Conservation (phyloP, 2,888 invertebrate species). For the Lathronympha strigana region DNA sequence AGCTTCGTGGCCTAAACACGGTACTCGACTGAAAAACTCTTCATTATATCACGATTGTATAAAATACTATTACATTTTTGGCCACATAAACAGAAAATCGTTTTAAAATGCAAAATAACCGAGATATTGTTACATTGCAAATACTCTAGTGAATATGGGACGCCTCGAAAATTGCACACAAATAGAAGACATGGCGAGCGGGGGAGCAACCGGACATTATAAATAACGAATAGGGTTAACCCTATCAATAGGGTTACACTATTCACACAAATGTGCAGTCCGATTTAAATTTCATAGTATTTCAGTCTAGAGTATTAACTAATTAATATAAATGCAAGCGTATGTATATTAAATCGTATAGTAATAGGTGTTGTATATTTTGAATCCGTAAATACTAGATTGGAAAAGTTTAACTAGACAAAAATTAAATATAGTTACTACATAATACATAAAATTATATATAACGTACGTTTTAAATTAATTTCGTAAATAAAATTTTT, state of each 20-base stretch:
- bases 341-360: not conserved
- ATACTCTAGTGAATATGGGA: constrained; percentile 4
- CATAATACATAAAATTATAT: not conserved
- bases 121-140: not conserved
- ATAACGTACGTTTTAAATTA: not conserved
- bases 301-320: constrained; percentile 1
- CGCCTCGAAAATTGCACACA: constrained; percentile 74
- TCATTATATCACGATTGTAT: no score
- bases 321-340: constrained; percentile 7
- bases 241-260: not conserved
- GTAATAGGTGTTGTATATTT: not conserved
- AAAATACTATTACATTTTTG: not conserved
- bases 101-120: not conserved
- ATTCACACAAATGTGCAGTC: not conserved
- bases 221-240: not conserved
- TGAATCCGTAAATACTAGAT: not conserved
- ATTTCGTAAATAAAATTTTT: not conserved
- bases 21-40: no score
- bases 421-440: not conserved
- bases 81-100: not conserved
- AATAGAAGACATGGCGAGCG: constrained; percentile 46
- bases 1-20: no score
- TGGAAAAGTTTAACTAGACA: not conserved
- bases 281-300: not conserved
- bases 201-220: constrained; percentile 22